phyloP scores from a whole-genome alignment of 2,888 invertebrate species.

The Neoascia interrupta region DNA sequence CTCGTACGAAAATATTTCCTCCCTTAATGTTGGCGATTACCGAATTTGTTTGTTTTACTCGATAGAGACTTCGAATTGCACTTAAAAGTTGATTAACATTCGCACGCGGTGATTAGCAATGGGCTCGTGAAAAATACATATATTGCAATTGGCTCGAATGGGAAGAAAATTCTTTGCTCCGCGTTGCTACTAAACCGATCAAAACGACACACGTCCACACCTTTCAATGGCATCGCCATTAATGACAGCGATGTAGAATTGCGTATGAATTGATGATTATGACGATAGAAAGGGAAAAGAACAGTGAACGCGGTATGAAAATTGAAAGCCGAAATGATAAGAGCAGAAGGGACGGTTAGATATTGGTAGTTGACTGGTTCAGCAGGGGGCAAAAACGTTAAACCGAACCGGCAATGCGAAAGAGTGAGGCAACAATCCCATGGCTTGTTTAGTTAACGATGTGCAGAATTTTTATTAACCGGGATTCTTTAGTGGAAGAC shows the following conservation, averaged over 20 bases:
- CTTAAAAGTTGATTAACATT: neutral
- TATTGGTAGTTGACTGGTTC: neutral
- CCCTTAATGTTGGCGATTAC: neutral
- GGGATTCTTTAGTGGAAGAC: too few species aligned
- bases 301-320: constrained; percentile 40
- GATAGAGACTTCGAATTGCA: neutral
- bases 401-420: too few species aligned
- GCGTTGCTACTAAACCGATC: constrained; percentile 55
- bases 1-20: constrained; percentile 24
- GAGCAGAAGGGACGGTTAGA: constrained; percentile 6
- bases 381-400: constrained; percentile 35
- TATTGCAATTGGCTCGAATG: constrained; percentile 38
- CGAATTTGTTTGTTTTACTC: constrained; percentile 24
- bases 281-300: constrained; percentile 36
- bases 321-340: constrained; percentile 35
- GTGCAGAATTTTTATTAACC: too few species aligned
- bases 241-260: constrained; percentile 72
- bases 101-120: neutral
- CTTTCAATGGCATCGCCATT: constrained; percentile 74
- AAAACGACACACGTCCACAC: constrained; percentile 73
- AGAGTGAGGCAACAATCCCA: too few species aligned
- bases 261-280: constrained; percentile 37
- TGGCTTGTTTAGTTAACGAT: too few species aligned
- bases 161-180: constrained; percentile 53
- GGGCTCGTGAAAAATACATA: constrained; percentile 25